Evolutionary conservation across 2,113 vertebrate genomes (phyloP).

Genomic region (Pyrgilauda ruficollis): DNA sequence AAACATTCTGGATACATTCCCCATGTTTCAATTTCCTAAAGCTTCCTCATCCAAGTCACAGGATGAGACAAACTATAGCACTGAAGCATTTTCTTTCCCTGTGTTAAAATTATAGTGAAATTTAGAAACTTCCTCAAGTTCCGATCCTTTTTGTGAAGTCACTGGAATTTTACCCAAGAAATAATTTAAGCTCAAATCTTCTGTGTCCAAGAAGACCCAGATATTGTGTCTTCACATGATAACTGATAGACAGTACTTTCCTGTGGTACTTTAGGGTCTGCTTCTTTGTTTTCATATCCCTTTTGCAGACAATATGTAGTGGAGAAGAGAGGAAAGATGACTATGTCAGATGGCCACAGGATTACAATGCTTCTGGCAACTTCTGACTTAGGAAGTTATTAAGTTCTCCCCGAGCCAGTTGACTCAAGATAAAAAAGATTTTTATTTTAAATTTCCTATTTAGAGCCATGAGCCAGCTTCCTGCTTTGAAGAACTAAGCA

Average conservation of each 20-base stretch:
- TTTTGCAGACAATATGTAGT: neutral
- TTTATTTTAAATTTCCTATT: neutral
- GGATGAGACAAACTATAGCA: neutral
- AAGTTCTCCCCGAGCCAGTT: neutral
- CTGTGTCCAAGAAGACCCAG: neutral
- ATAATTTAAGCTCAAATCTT: neutral
- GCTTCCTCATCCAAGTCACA: neutral
- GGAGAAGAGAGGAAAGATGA: neutral
- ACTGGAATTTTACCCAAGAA: neutral
- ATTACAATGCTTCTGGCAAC: neutral
- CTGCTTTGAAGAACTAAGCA: neutral
- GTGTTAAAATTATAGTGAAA: neutral
- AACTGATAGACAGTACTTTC: neutral
- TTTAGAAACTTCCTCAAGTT: neutral
- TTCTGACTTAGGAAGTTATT: neutral
- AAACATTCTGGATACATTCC: neutral
- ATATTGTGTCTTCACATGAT: neutral
- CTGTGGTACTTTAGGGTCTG: neutral
- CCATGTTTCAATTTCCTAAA: conserved; percentile 4
- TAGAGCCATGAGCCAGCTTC: neutral
- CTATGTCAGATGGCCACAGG: neutral
- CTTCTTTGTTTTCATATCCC: neutral
- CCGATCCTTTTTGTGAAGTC: neutral
- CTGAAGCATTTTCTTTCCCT: neutral
- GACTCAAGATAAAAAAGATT: neutral